Conservation (phyloP, 1,140 invertebrate species). For the Dreissena rostriformis region DNA sequence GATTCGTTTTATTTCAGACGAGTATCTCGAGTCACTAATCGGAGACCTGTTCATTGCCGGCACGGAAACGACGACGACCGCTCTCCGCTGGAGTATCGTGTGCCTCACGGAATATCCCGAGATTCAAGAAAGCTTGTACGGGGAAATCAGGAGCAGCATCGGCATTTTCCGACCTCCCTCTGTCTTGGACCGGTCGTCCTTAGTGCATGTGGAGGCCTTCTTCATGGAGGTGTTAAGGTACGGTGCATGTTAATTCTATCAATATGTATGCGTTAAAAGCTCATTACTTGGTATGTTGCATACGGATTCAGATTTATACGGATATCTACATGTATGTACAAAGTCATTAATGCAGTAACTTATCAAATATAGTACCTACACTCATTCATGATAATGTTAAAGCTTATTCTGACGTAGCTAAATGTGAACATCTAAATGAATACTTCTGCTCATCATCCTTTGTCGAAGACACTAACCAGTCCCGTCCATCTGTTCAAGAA, state of each 20-base stretch:
- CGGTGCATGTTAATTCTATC: not conserved
- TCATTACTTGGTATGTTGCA: no score
- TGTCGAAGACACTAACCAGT: no score
- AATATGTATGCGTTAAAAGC: no score
- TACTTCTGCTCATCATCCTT: no score
- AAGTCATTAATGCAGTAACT: no score
- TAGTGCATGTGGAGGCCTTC: slow-evolving; percentile 48
- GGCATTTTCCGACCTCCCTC: slow-evolving; percentile 4
- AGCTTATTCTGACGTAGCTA: no score
- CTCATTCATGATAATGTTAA: no score
- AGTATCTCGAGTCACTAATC: slow-evolving; percentile 86
- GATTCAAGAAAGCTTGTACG: slow-evolving; percentile 89
- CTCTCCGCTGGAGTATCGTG: slow-evolving; percentile 86
- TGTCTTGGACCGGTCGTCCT: not conserved
- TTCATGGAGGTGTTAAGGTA: slow-evolving; percentile 52
- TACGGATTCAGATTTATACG: no score
- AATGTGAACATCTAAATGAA: no score
- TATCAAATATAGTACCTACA: no score
- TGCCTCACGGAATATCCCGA: slow-evolving; percentile 89
- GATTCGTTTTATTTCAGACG: not conserved
- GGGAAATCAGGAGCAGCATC: slow-evolving; percentile 87
- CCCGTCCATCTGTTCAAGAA: no score
- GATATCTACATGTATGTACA: no score
- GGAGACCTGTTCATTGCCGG: slow-evolving; percentile 33
- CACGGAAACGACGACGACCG: slow-evolving; percentile 1